Base-by-base conservation (phyloP, 2,888 invertebrate genomes). In the Falcaria lacertinaria region DNA sequence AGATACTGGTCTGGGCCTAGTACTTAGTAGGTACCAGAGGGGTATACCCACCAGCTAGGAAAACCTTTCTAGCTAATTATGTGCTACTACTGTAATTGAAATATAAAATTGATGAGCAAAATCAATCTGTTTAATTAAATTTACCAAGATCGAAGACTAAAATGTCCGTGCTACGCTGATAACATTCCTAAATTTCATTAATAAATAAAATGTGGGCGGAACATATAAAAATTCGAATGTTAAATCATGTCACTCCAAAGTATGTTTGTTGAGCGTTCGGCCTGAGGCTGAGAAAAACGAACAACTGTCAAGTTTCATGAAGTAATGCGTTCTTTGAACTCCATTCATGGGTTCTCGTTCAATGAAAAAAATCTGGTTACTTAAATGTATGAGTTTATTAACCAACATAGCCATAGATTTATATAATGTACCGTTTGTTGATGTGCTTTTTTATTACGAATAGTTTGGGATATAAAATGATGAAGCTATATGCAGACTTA, bases 311-410 rank as follows among this genome's bases (percentile, higher is more conserved):
- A 33, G 33, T 33, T 33, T 14, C 15, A 33, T 33, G 35, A 35
- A 19, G 19, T 16, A 28, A 35, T 35, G 35, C 19, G 35, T 35
- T 19, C 19, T 35, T 35, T 35, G 35, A 35, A 35, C 35, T 15
- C 17, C 35, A 19, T 35, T 35, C 35, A 19, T 19, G 28, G 28
- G 8, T 28, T 28, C 28, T 11, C 28, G 28, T 28, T 28, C 11
- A 28, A 28, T 28, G 11, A 11, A 28, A 28, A 28, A 28, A 28
- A 28, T 28, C 28, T 11, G 28, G 28, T 28, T 28, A 28, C 28
- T 28, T 28, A 28, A 11, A 28, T 28, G 28, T 28, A 28, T 28
- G 28, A 28, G 28, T 28, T 28, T 28, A 28, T 28, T 28, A 28
- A 28, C 28, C 28, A 28, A 28, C 28, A 3, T 11, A 28, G 7